These are phyloP conservation scores for Catharus bicknelli DNA, from an alignment of 2,113 vertebrate genomes.

Conservation along the genomic window DNA sequence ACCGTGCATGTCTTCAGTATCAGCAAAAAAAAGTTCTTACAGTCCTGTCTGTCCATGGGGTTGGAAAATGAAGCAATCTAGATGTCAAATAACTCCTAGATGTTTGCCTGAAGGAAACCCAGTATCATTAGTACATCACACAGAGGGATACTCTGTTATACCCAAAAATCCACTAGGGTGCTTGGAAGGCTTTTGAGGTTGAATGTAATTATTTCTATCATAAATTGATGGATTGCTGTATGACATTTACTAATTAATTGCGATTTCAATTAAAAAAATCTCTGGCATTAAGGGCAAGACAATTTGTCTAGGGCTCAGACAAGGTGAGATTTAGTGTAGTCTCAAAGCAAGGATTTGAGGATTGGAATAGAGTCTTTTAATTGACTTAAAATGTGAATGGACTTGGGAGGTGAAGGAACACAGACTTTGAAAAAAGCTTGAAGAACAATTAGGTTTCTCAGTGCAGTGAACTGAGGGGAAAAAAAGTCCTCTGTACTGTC, in stretches of 20 bases:
- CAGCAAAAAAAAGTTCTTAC: background rate
- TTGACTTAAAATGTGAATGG: background rate
- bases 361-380: background rate
- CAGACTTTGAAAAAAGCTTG: background rate
- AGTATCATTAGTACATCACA: background rate
- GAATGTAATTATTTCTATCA: background rate
- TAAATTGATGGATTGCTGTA: background rate
- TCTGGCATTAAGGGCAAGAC: background rate
- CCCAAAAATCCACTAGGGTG: background rate
- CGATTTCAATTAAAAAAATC: conserved; percentile 1
- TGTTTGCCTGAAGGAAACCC: background rate
- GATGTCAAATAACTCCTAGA: background rate
- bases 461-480: background rate
- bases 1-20: background rate
- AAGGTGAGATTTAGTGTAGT: background rate
- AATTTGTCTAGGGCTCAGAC: background rate
- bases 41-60: background rate
- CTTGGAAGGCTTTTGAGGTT: background rate
- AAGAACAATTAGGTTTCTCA: background rate
- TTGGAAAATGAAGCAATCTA: background rate
- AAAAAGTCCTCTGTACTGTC: background rate
- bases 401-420: background rate
- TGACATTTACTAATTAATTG: background rate
- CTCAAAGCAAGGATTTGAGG: background rate
- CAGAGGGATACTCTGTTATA: background rate